Evolutionary conservation across 2,888 invertebrate species (phyloP).

Genomic region (Leucophenga montana): DNA sequence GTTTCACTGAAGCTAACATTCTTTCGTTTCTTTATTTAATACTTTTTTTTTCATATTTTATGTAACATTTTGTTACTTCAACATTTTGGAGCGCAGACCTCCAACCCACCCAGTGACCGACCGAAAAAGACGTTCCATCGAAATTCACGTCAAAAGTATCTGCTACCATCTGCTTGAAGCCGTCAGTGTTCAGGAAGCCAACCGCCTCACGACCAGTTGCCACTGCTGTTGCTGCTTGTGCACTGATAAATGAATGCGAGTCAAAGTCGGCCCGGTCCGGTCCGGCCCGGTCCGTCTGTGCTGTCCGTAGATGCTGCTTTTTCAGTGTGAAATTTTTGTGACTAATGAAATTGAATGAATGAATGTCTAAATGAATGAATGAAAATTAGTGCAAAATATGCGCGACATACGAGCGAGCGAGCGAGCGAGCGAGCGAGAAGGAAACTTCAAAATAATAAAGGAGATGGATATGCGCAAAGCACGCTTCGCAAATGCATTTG

Average conservation of each 20-base stretch:
- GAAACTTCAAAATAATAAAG: too few species aligned
- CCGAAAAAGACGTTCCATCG: too few species aligned
- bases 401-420: conserved; percentile 41
- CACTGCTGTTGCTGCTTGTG: conserved; percentile 46
- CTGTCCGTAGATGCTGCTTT: neutral
- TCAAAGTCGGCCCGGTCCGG: conserved; percentile 13
- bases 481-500: conserved; percentile 10
- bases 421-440: neutral
- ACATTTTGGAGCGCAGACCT: neutral
- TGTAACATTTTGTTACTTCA: conserved; percentile 57
- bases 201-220: neutral
- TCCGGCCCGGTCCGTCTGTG: neutral
- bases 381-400: conserved; percentile 59
- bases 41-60: conserved; percentile 62
- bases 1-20: too few species aligned
- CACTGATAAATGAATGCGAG: conserved; percentile 59
- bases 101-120: neutral
- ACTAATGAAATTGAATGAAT: conserved; percentile 44
- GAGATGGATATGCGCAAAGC: conserved; percentile 5
- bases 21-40: too few species aligned
- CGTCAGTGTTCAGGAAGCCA: neutral
- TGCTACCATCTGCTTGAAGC: too few species aligned
- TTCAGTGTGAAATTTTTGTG: neutral
- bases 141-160: too few species aligned
- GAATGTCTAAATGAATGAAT: conserved; percentile 63